Percentiles rank a stretch among this genome's conserved stretches.
Evolutionary conservation across 1,140 invertebrate species (phyloP).

Genomic region (Patella vulgata): DNA sequence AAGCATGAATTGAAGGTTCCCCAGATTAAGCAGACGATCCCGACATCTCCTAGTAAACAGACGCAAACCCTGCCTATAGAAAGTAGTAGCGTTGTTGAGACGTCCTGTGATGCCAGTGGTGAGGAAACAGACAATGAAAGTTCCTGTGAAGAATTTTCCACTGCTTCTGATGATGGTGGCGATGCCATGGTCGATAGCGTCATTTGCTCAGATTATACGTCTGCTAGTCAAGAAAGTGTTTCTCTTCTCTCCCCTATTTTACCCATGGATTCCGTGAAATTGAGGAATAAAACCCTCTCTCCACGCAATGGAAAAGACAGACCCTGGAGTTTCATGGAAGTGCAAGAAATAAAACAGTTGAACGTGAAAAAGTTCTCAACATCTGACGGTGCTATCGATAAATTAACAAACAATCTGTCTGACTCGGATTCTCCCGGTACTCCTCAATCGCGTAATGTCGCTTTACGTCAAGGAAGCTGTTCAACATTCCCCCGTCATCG

Average conservation of each 20-base stretch:
- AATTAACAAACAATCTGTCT: slow-evolving; percentile 22
- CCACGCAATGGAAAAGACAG: slow-evolving; percentile 66
- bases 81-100: slow-evolving; percentile 39
- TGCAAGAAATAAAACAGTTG: slow-evolving; percentile 74
- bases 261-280: slow-evolving; percentile 24
- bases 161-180: slow-evolving; percentile 42
- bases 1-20: neutral
- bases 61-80: slow-evolving; percentile 6
- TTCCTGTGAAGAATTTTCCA: slow-evolving; percentile 42
- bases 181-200: slow-evolving; percentile 46
- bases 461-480: slow-evolving; percentile 21
- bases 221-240: slow-evolving; percentile 22
- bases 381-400: slow-evolving; percentile 82
- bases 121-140: slow-evolving; percentile 71
- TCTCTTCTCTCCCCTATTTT: neutral
- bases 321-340: slow-evolving; percentile 86
- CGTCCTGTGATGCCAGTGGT: slow-evolving; percentile 84
- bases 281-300: slow-evolving; percentile 34
- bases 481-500: slow-evolving; percentile 44
- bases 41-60: slow-evolving; percentile 26
- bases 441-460: slow-evolving; percentile 12
- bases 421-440: slow-evolving; percentile 36
- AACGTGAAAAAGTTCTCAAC: slow-evolving; percentile 76
- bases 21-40: neutral
- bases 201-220: slow-evolving; percentile 38